Evolutionary conservation across 2,888 invertebrate genomes (phyloP).

Genomic region (Amphipyra tragopoginis): DNA sequence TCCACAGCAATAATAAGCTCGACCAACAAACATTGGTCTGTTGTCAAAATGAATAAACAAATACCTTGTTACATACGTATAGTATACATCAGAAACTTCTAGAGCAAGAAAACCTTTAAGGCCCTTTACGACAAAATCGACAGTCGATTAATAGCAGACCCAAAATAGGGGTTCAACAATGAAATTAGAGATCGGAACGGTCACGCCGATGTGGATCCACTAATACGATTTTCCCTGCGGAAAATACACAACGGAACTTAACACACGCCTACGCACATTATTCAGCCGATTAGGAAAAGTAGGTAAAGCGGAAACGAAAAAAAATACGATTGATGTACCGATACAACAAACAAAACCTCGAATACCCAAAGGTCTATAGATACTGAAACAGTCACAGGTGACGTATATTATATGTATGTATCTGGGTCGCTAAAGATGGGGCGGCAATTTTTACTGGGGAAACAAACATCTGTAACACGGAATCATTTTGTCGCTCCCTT

Average conservation of each 20-base stretch:
- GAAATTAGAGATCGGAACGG: conserved; percentile 73
- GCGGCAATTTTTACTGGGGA: too few species aligned
- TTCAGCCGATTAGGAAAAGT: conserved; percentile 39
- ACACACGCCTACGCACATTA: conserved; percentile 39
- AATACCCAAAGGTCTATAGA: not conserved
- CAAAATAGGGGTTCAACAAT: conserved; percentile 59
- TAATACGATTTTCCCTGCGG: conserved; percentile 66
- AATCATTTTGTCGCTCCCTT: too few species aligned
- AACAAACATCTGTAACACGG: too few species aligned
- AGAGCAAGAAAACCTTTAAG: not conserved
- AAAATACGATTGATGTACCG: not conserved
- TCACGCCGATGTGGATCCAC: conserved; percentile 60
- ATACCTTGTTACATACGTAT: not conserved
- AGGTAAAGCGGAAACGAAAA: conserved; percentile 16
- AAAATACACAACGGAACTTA: conserved; percentile 54
- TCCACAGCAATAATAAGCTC: too few species aligned
- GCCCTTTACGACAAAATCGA: conserved; percentile 19
- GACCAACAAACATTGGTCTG: too few species aligned
- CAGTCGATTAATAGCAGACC: conserved; percentile 28
- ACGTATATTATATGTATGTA: too few species aligned
- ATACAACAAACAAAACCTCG: not conserved
- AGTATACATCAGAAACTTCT: not conserved
- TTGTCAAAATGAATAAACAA: not conserved
- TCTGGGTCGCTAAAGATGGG: too few species aligned
- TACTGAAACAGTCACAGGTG: too few species aligned